A percentile compares a stretch with the other conserved stretches of the same genome.
Conservation (phyloP, 2,113 vertebrate genomes). For the Peromyscus californicus region DNA sequence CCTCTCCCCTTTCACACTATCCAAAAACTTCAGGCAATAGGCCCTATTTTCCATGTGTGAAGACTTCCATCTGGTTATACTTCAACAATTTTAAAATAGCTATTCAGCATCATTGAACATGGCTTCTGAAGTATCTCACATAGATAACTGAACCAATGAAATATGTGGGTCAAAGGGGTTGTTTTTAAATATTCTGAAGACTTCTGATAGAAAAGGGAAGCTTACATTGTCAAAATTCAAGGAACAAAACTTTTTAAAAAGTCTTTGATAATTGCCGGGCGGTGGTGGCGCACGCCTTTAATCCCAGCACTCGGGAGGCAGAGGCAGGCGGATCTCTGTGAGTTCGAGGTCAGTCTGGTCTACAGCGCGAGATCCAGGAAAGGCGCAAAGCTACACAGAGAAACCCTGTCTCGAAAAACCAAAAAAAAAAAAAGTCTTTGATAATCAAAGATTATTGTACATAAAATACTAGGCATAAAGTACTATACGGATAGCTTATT, state of each 20-base stretch:
- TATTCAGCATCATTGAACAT: constrained; percentile 15
- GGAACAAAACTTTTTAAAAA: background rate
- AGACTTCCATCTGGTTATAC: background rate
- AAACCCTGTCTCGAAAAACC: no score
- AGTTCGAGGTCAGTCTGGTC: no score
- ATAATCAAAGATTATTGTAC: background rate
- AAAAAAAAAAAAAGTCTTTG: background rate
- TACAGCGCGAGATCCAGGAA: no score
- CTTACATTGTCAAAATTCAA: background rate
- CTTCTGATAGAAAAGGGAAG: background rate
- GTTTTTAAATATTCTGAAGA: background rate
- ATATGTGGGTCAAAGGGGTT: background rate
- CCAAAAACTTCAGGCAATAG: background rate
- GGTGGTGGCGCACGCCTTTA: no score
- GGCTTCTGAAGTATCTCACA: background rate
- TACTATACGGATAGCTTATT: background rate
- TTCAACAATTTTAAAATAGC: constrained; percentile 49
- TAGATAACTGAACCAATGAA: background rate
- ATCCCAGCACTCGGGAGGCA: no score
- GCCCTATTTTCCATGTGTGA: constrained; percentile 11
- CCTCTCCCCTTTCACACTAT: background rate
- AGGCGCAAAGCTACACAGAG: no score
- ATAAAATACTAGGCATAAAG: background rate
- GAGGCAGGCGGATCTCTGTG: no score
- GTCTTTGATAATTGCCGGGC: background rate